phyloP scores from a whole-genome alignment of 1,140 invertebrate genomes.

The Atta texana region DNA sequence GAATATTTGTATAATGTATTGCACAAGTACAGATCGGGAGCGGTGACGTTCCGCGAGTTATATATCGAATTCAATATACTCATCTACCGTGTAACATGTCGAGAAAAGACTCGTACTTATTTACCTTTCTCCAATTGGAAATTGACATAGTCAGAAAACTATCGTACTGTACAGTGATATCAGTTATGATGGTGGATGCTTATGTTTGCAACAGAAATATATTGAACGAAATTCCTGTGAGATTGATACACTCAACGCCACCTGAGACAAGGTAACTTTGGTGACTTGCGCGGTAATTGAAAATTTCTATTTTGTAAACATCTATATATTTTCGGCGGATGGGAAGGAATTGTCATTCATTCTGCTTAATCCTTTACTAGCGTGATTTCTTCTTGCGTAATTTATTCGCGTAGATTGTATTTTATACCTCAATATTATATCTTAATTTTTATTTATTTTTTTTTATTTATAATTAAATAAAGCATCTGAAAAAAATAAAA shows the following conservation, averaged over 20 bases:
- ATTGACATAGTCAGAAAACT: slow-evolving; percentile 13
- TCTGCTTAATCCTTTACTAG: no score
- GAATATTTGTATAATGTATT: slow-evolving; percentile 57
- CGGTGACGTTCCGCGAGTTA: background rate
- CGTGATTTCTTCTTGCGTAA: no score
- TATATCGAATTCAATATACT: slow-evolving; percentile 10
- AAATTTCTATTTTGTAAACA: no score
- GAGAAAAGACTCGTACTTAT: slow-evolving; percentile 34
- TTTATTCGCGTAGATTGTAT: no score
- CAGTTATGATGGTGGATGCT: background rate
- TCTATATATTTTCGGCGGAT: no score
- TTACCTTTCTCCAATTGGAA: slow-evolving; percentile 15
- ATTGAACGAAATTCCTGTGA: background rate
- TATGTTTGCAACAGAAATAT: background rate
- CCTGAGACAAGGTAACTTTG: no score
- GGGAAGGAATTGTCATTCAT: no score
- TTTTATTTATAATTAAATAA: no score
- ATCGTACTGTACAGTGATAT: background rate
- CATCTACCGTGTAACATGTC: background rate
- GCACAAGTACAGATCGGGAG: slow-evolving; percentile 14
- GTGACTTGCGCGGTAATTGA: no score
- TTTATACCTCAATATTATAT: no score
- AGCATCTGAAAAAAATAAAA: no score
- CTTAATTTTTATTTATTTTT: no score
- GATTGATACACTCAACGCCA: background rate